Base-by-base conservation (phyloP, 2,888 invertebrate genomes). In the Drosophila percnosoma region DNA sequence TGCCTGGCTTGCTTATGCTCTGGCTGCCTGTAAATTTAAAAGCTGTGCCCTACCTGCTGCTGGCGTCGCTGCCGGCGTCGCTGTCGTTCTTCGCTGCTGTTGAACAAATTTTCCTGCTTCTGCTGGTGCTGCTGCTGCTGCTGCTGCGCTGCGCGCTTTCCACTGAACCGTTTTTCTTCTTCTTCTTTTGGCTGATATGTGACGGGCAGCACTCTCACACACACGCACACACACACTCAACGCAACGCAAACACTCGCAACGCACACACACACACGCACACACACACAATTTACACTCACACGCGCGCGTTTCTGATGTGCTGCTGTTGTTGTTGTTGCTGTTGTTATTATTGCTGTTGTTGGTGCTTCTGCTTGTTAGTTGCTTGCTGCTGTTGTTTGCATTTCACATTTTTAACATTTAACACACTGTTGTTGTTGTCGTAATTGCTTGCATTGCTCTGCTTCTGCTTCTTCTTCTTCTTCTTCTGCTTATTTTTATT, bases 41-140 rank as follows among this genome's bases (percentile, higher is more conserved):
- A 68, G 66, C 67, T 66, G 78, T 64, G 81, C 83, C 85, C 79
- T 85, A 85, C 87, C 85, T 86, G 81, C 79, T 83, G 87, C 62
- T 75, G 67, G 71, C 83, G 67, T 78, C 81, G 76, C 73, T 79
- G 81, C 65, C 61, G 45, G 67, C 59, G 68, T 63, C 58, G 60
- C 65, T 74, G 42, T 36, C 48, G 51, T 38, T 65, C 31, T 21
- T 70, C 53, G 68, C 61, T 53, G 60, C 36, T 38, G 64, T 58
- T 33, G 45, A 55, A 73, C 72, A 34, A 68, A 49, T 42, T 70
- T 79, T 54, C 40, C 67, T 65, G 63, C 49, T 68, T 67, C 54
- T 63, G 21, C 24, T 57, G 40, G 45, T 52, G 40, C 15, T 57
- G 40, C 63, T 55, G 29, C 24, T 55, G 29, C 24, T 24, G 53